phyloP scores from a whole-genome alignment of 2,888 invertebrate species.

The Arge pagana region DNA sequence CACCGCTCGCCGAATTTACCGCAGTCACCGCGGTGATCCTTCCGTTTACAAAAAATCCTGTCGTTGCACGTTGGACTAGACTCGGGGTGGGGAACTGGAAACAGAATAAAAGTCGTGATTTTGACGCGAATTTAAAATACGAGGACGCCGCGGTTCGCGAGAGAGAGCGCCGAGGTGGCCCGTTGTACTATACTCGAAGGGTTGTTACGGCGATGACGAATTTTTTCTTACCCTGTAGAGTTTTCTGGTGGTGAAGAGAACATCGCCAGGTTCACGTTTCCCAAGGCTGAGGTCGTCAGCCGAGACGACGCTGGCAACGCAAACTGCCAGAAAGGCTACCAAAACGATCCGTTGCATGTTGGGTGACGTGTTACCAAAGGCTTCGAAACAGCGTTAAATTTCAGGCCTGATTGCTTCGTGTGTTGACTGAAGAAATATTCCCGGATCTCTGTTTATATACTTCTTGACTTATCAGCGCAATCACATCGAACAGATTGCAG shows the following conservation, averaged over 20 bases:
- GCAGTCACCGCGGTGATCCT: slow-evolving; percentile 35
- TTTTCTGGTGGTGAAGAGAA: slow-evolving; percentile 25
- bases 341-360: slow-evolving; percentile 21
- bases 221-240: slow-evolving; percentile 37
- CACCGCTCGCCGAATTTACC: slow-evolving; percentile 18
- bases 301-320: slow-evolving; percentile 27
- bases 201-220: too few species aligned
- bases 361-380: too few species aligned
- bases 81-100: slow-evolving; percentile 31
- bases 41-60: slow-evolving; percentile 23
- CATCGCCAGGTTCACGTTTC: slow-evolving; percentile 31
- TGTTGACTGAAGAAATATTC: too few species aligned
- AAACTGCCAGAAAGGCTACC: slow-evolving; percentile 32
- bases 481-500: too few species aligned
- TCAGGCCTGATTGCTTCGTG: too few species aligned
- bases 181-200: too few species aligned
- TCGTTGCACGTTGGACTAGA: too few species aligned
- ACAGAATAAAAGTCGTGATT: neutral
- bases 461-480: too few species aligned
- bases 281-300: slow-evolving; percentile 36
- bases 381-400: too few species aligned
- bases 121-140: neutral
- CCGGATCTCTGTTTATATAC: too few species aligned
- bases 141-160: too few species aligned
- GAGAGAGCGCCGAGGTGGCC: too few species aligned